phyloP scores from a whole-genome alignment of 2,797 vertebrate genomes.

The Sylvia borin region DNA sequence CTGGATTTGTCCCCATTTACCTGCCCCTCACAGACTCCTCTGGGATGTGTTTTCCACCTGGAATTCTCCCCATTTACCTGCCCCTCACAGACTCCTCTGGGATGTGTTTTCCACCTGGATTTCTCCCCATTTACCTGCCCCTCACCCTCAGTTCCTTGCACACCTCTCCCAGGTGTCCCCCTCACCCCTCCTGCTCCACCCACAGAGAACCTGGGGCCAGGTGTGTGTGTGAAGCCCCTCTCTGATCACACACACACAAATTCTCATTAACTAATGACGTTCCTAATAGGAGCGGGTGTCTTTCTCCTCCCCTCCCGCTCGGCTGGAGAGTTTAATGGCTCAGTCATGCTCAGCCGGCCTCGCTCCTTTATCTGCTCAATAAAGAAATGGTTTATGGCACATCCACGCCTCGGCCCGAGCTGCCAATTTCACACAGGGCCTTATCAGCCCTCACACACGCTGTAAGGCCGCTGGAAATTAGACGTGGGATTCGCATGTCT shows the following conservation, averaged over 20 bases:
- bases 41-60: not conserved
- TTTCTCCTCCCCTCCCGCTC: not conserved
- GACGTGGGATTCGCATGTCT: slow-evolving; percentile 32
- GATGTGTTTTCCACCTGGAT: no score
- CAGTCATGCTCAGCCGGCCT: slow-evolving; percentile 41
- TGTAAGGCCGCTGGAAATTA: slow-evolving; percentile 52
- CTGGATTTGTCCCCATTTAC: no score
- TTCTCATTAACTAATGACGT: slow-evolving; percentile 40
- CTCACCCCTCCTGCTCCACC: accelerated
- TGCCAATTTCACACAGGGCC: slow-evolving; percentile 65
- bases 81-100: no score
- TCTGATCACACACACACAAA: not conserved
- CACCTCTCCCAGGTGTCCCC: not conserved
- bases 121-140: not conserved
- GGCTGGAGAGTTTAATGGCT: slow-evolving; percentile 15
- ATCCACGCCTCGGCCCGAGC: not conserved
- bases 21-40: not conserved
- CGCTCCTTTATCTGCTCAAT: slow-evolving; percentile 56
- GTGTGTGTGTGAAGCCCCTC: not conserved
- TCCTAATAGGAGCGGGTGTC: not conserved
- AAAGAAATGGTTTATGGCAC: slow-evolving; percentile 41
- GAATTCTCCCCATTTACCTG: not conserved
- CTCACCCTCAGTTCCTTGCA: not conserved
- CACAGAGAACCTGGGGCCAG: not conserved
- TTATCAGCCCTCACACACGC: slow-evolving; percentile 69